Percentiles rank a stretch among this genome's conserved stretches.
Conservation (phyloP, 2,797 vertebrate species). For the Gymnoscopelus braueri region DNA sequence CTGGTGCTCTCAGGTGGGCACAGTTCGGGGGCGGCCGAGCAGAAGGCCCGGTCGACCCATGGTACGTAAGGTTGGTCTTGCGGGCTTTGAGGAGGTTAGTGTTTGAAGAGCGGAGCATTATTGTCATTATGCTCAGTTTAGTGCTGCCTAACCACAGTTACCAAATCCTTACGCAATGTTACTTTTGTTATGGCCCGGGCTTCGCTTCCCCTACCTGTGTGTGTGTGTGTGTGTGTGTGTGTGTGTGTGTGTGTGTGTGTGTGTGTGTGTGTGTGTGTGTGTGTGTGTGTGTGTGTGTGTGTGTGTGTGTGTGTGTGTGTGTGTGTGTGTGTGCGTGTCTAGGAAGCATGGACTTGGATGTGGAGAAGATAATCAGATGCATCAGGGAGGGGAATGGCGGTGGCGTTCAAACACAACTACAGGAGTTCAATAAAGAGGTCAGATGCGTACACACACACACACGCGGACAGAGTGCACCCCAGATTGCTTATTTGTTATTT, state of each 20-base stretch:
- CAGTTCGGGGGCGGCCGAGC: too few relatives aligned
- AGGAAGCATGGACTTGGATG: constrained; percentile 75
- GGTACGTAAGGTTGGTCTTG: too few relatives aligned
- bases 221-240: constrained; percentile 8
- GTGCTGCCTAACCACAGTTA: constrained; percentile 1
- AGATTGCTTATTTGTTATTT: too few relatives aligned
- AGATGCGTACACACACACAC: not conserved
- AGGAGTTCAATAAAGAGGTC: constrained; percentile 81
- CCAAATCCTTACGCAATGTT: constrained; percentile 49
- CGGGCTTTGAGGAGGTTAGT: too few relatives aligned
- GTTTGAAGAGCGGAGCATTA: not conserved
- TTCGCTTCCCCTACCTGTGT: constrained; percentile 4
- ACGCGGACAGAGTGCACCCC: not conserved
- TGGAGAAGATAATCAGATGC: constrained; percentile 78
- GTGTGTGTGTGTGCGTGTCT: not conserved
- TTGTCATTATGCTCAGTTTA: constrained; percentile 5
- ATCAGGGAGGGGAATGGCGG: constrained; percentile 77
- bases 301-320: constrained; percentile 9
- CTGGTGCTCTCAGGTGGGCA: too few relatives aligned
- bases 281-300: not conserved
- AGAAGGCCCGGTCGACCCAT: too few relatives aligned
- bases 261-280: not conserved
- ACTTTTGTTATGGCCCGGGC: constrained; percentile 47
- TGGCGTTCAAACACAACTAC: constrained; percentile 70
- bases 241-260: constrained; percentile 10